Conservation (phyloP, 2,797 vertebrate species). For the Hippopotamyrus pictus region DNA sequence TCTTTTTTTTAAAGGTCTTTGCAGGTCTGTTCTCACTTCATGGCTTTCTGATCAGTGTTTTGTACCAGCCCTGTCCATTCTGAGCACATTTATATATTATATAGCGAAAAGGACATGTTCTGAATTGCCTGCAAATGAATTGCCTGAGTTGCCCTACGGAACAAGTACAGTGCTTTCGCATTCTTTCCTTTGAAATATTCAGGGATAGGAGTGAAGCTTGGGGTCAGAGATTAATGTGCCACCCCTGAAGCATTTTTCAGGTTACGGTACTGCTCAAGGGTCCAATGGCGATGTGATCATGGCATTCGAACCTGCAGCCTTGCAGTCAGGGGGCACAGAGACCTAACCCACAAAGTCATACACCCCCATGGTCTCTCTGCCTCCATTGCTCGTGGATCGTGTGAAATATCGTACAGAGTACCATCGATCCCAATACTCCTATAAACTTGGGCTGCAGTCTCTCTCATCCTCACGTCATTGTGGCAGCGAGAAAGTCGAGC, state of each 20-base stretch:
- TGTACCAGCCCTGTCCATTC: not conserved
- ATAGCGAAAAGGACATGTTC: not conserved
- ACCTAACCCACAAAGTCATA: not conserved
- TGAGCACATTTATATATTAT: not conserved
- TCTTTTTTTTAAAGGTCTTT: not conserved
- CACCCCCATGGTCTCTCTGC: not conserved
- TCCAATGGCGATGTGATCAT: not conserved
- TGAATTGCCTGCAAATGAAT: not conserved
- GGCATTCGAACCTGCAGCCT: not conserved
- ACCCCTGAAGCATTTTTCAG: not conserved
- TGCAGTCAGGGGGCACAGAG: not conserved
- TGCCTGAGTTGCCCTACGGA: not conserved
- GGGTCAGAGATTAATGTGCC: not conserved
- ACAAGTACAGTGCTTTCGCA: not conserved
- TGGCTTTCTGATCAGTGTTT: not conserved
- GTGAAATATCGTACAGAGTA: not conserved
- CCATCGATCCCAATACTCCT: not conserved
- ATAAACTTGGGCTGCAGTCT: not conserved
- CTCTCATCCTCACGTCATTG: not conserved
- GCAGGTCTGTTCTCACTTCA: not conserved
- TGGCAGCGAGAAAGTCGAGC: not conserved
- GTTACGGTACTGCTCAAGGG: not conserved
- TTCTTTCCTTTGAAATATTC: not conserved
- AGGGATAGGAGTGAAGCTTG: not conserved
- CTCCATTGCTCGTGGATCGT: not conserved